Base-by-base conservation (phyloP, 2,888 invertebrate genomes). In the Aleiodes testaceus region DNA sequence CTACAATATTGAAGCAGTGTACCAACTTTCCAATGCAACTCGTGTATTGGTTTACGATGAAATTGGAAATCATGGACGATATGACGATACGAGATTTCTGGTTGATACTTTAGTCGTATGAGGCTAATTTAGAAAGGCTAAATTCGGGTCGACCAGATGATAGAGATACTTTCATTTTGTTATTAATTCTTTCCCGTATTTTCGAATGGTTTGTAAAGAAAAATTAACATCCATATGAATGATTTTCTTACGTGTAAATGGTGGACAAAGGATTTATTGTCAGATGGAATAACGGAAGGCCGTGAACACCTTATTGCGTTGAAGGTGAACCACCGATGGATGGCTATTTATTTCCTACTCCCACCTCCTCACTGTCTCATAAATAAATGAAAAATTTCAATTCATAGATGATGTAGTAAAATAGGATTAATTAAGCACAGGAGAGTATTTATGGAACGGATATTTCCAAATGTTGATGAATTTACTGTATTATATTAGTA, bases 101-200 rank as follows among this genome's bases (percentile, higher is more conserved):
- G 9, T 36, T 44, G 49, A 49, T 36, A 53, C 36, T 7, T 26
- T 30, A 26, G 22, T 20, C 50, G 44, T 71, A 65, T 45, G 73
- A 76, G 76, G 75, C 69, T 76, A 72, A 75, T 82, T 82, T 82
- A 79, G 81, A 82, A 82, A 82, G 81, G 82, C 78, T 68, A 75
- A 59, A 70, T 68, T 65, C 67, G 78, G 67, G 69, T 77, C 70
- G 74, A 16, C 42, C 7, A 3, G 22, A 66, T 12, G 45, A 65
- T 68, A 64, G 16, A 52, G 52, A 45, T 20, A 44, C 44, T 63
- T 63, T 61, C 44, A 63, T 63, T 44, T 63, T 12, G 6, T 36
- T 61, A 61, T 44, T 61, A 16, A 18, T 61, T 36, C 11, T 44
- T 61, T 44, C 18, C 36, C 16, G n/a, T 47, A 16, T n/a, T 14